Base-by-base conservation (phyloP, 2,888 invertebrate species). In the Cabera pusaria region DNA sequence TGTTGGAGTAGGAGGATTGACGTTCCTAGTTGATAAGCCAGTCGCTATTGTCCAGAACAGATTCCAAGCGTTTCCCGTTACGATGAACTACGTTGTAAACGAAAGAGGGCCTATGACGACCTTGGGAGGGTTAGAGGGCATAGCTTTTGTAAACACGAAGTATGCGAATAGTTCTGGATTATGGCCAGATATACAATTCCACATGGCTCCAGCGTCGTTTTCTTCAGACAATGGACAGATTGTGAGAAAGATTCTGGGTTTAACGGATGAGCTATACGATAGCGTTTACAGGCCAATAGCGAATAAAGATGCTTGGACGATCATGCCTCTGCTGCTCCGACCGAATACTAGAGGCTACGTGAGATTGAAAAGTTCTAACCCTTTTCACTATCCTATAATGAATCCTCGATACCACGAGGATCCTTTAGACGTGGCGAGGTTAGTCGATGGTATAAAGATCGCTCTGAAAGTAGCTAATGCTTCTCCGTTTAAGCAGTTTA, bases 361-460 rank as follows among this genome's bases (percentile, higher is more conserved):
- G 0, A 90, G 93, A 46, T 79, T 98, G 9, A 90, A 91, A 35
- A 94, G 94, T 41, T 92, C 92, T 0, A 95, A 97, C 79, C 98
- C 98, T 0, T 94, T 94, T 54, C 93, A 96, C 28, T 94, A 94
- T 63, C 98, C 98, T 0, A 70, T 94, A 12, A 96, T 99, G 72
- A 93, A 98, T 74, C 96, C 98, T 1, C 97, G 98, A 66, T 99
- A 99, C 72, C 95, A 98, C 56, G 93, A 93, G 44, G 93, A 97
- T 72, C 93, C 94, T 0, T 71, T 91, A 38, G 97, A 95, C 70
- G 93, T 95, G 0, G 92, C 93, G 34, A 93, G 93, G 0, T 82
- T 97, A n/a, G 94, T 97, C 0, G 97, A 97, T 75, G 96, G 96
- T 1, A 93, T 93, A 1, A 95, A 94, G 64, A 93, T 95, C 37